A percentile compares a stretch with the other conserved stretches of the same genome.
These are phyloP conservation scores for Sinohyriopsis cumingii DNA, from an alignment of 2,888 invertebrate species.

Conservation along the genomic window DNA sequence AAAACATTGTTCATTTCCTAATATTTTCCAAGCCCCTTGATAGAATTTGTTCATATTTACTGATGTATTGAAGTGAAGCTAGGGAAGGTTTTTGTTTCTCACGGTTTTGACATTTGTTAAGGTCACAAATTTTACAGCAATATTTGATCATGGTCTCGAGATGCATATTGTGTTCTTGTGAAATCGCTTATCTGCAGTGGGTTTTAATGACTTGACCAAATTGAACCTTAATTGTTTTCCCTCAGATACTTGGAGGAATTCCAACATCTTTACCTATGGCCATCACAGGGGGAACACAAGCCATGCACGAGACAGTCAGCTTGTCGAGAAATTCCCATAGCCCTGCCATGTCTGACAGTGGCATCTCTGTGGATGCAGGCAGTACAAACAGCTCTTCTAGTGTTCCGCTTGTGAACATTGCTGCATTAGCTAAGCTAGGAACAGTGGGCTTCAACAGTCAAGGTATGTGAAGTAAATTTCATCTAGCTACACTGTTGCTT, in stretches of 20 bases:
- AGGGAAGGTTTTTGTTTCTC: too few species aligned
- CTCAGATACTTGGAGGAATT: slow-evolving; percentile 6
- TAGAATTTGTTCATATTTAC: too few species aligned
- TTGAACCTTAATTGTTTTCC: slow-evolving; percentile 12
- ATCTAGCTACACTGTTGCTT: too few species aligned
- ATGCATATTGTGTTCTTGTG: too few species aligned
- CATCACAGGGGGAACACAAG: slow-evolving; percentile 17
- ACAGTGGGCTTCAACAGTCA: slow-evolving; percentile 74
- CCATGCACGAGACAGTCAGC: slow-evolving; percentile 36
- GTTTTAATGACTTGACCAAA: slow-evolving; percentile 14
- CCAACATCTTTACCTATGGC: slow-evolving; percentile 3
- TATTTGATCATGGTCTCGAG: too few species aligned
- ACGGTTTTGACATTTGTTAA: too few species aligned
- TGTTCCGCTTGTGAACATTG: slow-evolving; percentile 85
- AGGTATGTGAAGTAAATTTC: slow-evolving; percentile 64
- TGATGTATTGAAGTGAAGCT: too few species aligned
- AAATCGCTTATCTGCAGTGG: slow-evolving; percentile 12
- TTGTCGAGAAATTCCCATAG: slow-evolving; percentile 68
- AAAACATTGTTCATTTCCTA: too few species aligned
- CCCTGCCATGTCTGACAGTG: slow-evolving; percentile 71
- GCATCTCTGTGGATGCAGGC: slow-evolving; percentile 69
- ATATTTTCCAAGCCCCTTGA: too few species aligned
- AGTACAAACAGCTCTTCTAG: slow-evolving; percentile 64
- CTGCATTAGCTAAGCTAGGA: slow-evolving; percentile 90
- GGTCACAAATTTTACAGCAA: too few species aligned